Percentiles rank a stretch among this genome's conserved stretches.
phyloP scores from a whole-genome alignment of 2,888 invertebrate species.

The Phyto melanocephala region DNA sequence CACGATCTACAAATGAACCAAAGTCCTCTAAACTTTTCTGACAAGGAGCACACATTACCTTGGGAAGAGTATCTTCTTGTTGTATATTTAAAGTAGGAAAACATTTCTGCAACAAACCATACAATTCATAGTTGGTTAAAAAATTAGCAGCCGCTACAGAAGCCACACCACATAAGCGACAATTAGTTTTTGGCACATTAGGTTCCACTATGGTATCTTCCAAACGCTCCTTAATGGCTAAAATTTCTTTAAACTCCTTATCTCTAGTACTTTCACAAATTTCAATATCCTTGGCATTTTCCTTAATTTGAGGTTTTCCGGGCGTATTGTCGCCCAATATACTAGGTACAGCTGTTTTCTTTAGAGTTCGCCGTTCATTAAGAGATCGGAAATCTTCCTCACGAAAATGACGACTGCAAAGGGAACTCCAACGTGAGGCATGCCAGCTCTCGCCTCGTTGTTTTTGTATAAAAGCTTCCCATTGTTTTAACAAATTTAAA shows the following conservation, averaged over 20 bases:
- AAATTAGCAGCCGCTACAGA: slow-evolving; percentile 72
- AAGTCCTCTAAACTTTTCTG: slow-evolving; percentile 73
- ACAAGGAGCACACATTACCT: slow-evolving; percentile 75
- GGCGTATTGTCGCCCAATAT: neutral
- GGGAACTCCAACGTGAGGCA: slow-evolving; percentile 78
- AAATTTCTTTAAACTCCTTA: slow-evolving; percentile 41
- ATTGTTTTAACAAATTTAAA: slow-evolving; percentile 73
- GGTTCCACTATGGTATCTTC: slow-evolving; percentile 25
- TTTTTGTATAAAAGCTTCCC: slow-evolving; percentile 75
- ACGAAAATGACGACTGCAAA: slow-evolving; percentile 77
- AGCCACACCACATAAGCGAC: slow-evolving; percentile 74
- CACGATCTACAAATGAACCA: slow-evolving; percentile 76
- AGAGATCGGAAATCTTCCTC: slow-evolving; percentile 75
- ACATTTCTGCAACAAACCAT: slow-evolving; percentile 77
- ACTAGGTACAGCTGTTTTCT: slow-evolving; percentile 75
- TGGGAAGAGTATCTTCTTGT: slow-evolving; percentile 76
- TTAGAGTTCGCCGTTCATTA: slow-evolving; percentile 74
- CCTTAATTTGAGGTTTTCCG: neutral
- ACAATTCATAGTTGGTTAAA: slow-evolving; percentile 76
- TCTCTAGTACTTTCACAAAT: slow-evolving; percentile 38
- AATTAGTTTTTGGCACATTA: slow-evolving; percentile 69
- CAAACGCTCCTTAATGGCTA: slow-evolving; percentile 32
- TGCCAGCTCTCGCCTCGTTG: slow-evolving; percentile 74
- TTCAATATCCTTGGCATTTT: slow-evolving; percentile 6
- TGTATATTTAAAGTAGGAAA: slow-evolving; percentile 77